Base-by-base conservation (phyloP, 1,140 invertebrate species). In the Patella vulgata region DNA sequence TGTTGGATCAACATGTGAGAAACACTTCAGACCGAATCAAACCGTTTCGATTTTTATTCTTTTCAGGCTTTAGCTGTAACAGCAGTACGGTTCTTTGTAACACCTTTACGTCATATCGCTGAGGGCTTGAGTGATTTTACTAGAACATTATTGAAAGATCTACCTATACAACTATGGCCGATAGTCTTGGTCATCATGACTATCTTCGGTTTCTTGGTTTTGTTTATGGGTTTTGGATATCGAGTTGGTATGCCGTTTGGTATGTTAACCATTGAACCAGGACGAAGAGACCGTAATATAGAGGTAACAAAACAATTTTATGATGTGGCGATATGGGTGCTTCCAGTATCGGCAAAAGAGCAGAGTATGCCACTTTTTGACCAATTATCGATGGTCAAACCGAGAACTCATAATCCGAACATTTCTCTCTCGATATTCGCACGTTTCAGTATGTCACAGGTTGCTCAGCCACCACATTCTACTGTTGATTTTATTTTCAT, bases 151-250 rank as follows among this genome's bases (percentile, higher is more conserved):
- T 47, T 76, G 2, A 70, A 70, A 59, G 72, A 75, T 55, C 58
- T 78, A 52, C 76, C 76, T 11, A 14, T 76, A 4, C 65, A 71
- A 21, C 57, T 74, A 21, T 73, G 71, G 58, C 68, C 74, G 0
- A 56, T 75, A 54, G 66, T 66, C 27, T 56, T 76, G 52, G 48
- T 33, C 5, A 53, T 67, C 9, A 52, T 73, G 33, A 36, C 53
- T 19, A 3, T 68, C 12, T 61, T 76, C 44, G 25, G 73, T 11
- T 68, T 73, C 46, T 57, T 78, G 27, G 51, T 70, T n/a, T 48
- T 78, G 27, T 70, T 76, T 19, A 66, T 78, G 63, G 66, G 50
- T 57, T 71, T 68, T 66, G 70, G 72, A 25, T 78, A 78, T 57
- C 63, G 67, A 27, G 55, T 76, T 21, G 55, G 67, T 21, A 42